Evolutionary conservation across 2,113 vertebrate species (phyloP).

Genomic region (Neomonachus schauinslandi): DNA sequence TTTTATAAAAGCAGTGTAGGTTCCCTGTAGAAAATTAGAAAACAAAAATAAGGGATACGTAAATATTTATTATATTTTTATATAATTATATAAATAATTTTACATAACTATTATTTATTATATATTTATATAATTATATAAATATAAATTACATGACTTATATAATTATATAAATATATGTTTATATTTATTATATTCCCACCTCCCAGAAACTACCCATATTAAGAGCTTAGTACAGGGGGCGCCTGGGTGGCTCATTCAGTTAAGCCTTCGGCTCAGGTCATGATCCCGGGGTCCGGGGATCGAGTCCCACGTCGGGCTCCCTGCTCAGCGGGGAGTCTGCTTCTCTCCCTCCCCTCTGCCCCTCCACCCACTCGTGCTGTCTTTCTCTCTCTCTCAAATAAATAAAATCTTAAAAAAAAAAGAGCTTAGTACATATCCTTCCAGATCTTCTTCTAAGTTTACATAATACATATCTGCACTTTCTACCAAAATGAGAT

Average conservation of each 20-base stretch:
- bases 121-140: too few species aligned
- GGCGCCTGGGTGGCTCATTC: background rate
- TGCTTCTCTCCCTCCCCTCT: background rate
- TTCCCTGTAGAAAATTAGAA: constrained; percentile 13
- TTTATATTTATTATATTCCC: background rate
- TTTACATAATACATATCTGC: background rate
- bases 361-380: background rate
- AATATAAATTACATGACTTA: too few species aligned
- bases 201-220: background rate
- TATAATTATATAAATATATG: too few species aligned
- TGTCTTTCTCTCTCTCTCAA: background rate
- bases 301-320: background rate
- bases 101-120: too few species aligned
- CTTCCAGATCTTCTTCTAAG: background rate
- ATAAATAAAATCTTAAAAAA: background rate
- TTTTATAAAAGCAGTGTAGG: constrained; percentile 4
- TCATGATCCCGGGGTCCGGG: background rate
- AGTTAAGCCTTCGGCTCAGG: background rate
- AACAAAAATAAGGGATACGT: background rate
- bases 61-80: too few species aligned
- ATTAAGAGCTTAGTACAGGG: background rate
- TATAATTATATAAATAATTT: too few species aligned
- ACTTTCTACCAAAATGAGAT: constrained; percentile 22
- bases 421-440: background rate
- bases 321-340: background rate